Evolutionary conservation across 1,140 invertebrate genomes (phyloP), one percentile per base, ranked within the genome.

Genomic region (Megathymus violae): DNA sequence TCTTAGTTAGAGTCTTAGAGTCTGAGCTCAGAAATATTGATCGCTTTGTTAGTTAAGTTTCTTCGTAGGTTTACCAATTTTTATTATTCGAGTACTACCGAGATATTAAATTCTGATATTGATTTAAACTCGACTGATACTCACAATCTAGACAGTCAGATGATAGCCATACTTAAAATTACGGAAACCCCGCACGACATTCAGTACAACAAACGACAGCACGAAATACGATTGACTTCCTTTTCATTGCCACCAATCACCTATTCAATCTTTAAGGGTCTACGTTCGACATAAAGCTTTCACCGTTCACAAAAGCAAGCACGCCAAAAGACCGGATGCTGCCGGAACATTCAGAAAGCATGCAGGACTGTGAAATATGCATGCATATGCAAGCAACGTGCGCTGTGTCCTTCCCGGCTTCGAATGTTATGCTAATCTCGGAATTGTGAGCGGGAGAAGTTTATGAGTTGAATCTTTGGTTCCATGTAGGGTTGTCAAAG

Each of bases 301-400:
- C n/a, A n/a, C n/a, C 5, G 13, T 11, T 17, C 40, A 58, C 52
- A 58, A 58, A 44, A 25, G 52, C 10, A 58, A 10, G 9, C 5
- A 31, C 14, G 17, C 52, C 40, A 36, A 58, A 58, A 34, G 52
- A 31, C 40, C 40, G 52, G 52, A 58, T 44, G 40, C 52, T 25
- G 31, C 51, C 51, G 15, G 22, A 31, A 16, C 25, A 34, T n/a
- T n/a, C n/a, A 31, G 25, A 44, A 58, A 44, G 41, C 52, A 46
- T 44, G 52, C 25, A 58, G 17, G 25, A 6, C n/a, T n/a, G 40
- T 58, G 41, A 58, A 58, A 58, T 58, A 58, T 58, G 52, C 52
- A 34, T 44, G 52, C 52, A 58, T 58, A 58, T 58, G 52, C 52
- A 44, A 46, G 52, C 52, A 31, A 44, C 52, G 52, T 44, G 52